phyloP scores from a whole-genome alignment of 2,797 vertebrate genomes.

The Saxicola maurus region DNA sequence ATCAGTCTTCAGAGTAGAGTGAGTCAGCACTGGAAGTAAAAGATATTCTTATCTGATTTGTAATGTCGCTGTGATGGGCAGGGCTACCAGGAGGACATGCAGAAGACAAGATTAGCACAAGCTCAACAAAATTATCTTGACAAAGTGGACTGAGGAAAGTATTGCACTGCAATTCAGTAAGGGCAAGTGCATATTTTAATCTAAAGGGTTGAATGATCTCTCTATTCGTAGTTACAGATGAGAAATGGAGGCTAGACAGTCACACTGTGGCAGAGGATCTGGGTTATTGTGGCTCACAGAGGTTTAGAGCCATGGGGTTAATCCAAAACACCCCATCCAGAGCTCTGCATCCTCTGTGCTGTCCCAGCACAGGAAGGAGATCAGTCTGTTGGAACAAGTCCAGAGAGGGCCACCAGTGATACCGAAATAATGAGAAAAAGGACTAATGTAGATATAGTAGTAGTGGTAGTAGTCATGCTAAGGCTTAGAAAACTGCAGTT shows the following conservation, averaged over 20 bases:
- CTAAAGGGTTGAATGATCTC: background rate
- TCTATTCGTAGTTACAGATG: background rate
- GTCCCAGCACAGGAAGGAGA: background rate
- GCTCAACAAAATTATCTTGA: background rate
- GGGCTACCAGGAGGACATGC: background rate
- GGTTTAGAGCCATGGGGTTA: background rate
- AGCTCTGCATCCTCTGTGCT: background rate
- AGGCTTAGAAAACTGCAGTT: too few relatives aligned
- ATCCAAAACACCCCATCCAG: background rate
- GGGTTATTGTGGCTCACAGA: background rate
- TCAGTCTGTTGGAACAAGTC: background rate
- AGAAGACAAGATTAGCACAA: background rate
- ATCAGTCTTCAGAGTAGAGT: background rate
- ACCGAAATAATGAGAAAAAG: too few relatives aligned
- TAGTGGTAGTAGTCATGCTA: too few relatives aligned
- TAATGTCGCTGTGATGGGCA: background rate
- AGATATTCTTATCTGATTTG: background rate
- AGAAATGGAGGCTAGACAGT: background rate
- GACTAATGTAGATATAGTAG: too few relatives aligned
- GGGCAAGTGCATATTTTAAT: background rate
- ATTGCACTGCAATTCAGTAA: background rate
- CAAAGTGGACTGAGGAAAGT: background rate
- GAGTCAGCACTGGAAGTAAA: background rate
- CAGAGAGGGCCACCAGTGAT: background rate
- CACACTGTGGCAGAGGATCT: background rate